Base-by-base conservation (phyloP, 2,113 vertebrate genomes). In the Centropus unirufus region DNA sequence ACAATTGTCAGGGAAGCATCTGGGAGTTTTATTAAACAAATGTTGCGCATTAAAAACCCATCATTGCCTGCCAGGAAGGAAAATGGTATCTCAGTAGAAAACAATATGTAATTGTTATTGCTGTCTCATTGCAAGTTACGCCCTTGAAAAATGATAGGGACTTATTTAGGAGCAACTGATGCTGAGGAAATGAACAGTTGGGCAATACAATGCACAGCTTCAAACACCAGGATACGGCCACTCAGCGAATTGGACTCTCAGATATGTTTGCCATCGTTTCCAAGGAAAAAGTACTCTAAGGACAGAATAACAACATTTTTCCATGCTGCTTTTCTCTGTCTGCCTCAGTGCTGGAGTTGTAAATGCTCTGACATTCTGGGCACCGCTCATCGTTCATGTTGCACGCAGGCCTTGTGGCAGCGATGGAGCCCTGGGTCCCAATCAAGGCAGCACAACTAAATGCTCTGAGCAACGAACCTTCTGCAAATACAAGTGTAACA, bases 41-140 rank as follows among this genome's bases (percentile, higher is more conserved):
- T 94, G 85, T 73, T 95, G 34, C 44, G 46, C 81, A 95, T 94
- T 94, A 97, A 95, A 95, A 94, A 13, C 42, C 23, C 64, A 73
- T 49, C 29, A 27, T 83, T 89, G 69, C 87, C 85, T 94, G 85
- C 86, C 86, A 82, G 84, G 95, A 84, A 96, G 88, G 87, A 97
- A 97, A 94, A 94, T 78, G 91, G 70, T 85, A 88, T 87, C 92
- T 93, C 95, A 76, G 24, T 86, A 88, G 86, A 75, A 95, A 95
- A 95, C 93, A 96, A 89, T 89, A 83, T 72, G 51, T 83, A 92
- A 97, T 90, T 92, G 88, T 97, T 95, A 91, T 58, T 96, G 88
- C 90, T 87, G 83, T 81, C 88, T 91, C 90, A 42, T 89, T 96
- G 88, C 78, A 93, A 88, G 87, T 95, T 94, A 90, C 46, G 24